Conservation (phyloP, 1,140 invertebrate species). For the Ganaspis sp. region DNA sequence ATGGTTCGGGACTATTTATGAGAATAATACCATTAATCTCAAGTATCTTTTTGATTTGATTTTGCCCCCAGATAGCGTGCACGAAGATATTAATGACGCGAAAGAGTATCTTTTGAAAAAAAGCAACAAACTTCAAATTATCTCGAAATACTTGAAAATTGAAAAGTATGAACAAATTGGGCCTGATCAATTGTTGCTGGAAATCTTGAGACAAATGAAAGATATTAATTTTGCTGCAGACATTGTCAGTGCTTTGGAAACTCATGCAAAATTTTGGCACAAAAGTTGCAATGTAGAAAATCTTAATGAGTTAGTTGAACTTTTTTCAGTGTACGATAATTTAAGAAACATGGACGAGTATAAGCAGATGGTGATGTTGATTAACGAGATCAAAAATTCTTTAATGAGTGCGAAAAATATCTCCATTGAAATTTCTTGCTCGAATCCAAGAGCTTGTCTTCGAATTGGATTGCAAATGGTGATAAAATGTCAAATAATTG, state of each 20-base stretch:
- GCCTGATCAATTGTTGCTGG: slow-evolving; percentile 51
- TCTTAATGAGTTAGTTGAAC: slow-evolving; percentile 48
- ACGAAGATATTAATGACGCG: slow-evolving; percentile 50
- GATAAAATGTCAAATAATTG: slow-evolving; percentile 36
- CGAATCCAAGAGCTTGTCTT: slow-evolving; percentile 50
- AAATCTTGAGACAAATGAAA: slow-evolving; percentile 50
- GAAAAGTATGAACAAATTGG: slow-evolving; percentile 50
- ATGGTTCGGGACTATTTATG: slow-evolving; percentile 52
- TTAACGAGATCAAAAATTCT: slow-evolving; percentile 37
- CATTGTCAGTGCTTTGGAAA: slow-evolving; percentile 46
- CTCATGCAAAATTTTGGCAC: slow-evolving; percentile 54
- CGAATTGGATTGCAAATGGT: slow-evolving; percentile 46
- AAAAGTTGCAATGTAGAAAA: slow-evolving; percentile 48
- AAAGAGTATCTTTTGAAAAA: slow-evolving; percentile 48
- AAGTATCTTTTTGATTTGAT: slow-evolving; percentile 56
- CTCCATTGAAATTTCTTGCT: slow-evolving; percentile 50
- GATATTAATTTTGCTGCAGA: slow-evolving; percentile 47
- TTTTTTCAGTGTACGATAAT: slow-evolving; percentile 57
- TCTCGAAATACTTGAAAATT: slow-evolving; percentile 44
- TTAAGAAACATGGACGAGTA: slow-evolving; percentile 40
- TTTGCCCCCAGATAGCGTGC: slow-evolving; percentile 49
- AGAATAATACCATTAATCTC: slow-evolving; percentile 52
- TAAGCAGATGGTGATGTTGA: slow-evolving; percentile 32
- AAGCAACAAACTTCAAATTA: slow-evolving; percentile 34
- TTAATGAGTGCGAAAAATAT: slow-evolving; percentile 40